phyloP scores from a whole-genome alignment of 1,140 invertebrate species.

The Eurosta solidaginis region DNA sequence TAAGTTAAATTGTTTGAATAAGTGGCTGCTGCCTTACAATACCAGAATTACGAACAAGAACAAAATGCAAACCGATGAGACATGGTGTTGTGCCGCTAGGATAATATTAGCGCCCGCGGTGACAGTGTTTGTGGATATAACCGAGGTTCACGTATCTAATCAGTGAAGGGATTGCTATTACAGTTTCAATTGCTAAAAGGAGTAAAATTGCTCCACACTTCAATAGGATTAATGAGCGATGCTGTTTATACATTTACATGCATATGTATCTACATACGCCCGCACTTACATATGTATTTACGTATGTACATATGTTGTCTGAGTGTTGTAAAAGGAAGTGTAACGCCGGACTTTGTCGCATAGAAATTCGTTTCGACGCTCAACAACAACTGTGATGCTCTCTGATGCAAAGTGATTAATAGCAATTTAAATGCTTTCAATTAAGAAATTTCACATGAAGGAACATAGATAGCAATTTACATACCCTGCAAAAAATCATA shows the following conservation, averaged over 20 bases:
- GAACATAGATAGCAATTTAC: too few relatives aligned
- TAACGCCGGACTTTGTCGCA: neutral
- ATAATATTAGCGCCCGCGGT: neutral
- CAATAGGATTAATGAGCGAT: too few relatives aligned
- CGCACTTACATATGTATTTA: too few relatives aligned
- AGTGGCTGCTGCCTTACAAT: neutral
- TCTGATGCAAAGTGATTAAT: conserved; percentile 13
- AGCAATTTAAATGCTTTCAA: conserved; percentile 24
- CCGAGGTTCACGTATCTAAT: too few relatives aligned
- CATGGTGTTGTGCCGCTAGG: neutral
- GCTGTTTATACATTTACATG: neutral
- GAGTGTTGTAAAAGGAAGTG: neutral
- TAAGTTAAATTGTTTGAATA: conserved; percentile 1
- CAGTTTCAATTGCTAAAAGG: too few relatives aligned
- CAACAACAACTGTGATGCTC: conserved; percentile 6
- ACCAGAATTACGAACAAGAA: neutral
- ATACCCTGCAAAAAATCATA: too few relatives aligned
- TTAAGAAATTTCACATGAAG: conserved; percentile 16
- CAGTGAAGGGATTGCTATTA: too few relatives aligned
- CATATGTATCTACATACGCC: too few relatives aligned
- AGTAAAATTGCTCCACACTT: too few relatives aligned
- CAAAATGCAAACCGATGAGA: too few relatives aligned
- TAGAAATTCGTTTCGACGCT: conserved; percentile 22
- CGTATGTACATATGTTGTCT: too few relatives aligned
- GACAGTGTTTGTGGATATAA: conserved; percentile 4